Evolutionary conservation across 2,797 vertebrate genomes (phyloP).

Genomic region (Alcedo quadribrachys): DNA sequence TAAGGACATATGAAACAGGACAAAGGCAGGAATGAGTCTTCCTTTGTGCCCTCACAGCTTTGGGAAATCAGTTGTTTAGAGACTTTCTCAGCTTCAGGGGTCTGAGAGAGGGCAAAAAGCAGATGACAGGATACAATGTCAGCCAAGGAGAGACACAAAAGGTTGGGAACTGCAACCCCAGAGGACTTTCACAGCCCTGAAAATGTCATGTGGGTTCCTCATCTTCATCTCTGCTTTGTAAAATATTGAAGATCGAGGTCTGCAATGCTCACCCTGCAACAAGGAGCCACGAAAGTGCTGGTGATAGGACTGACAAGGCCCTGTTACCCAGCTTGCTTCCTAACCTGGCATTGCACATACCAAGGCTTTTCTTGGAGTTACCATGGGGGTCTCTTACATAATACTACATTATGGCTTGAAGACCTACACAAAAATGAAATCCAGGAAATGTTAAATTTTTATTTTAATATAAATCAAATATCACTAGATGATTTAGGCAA

Average conservation of each 20-base stretch:
- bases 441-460: constrained; percentile 10
- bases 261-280: not conserved
- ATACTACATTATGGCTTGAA: not conserved
- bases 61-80: constrained; percentile 42
- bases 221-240: not conserved
- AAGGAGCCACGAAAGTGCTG: not conserved
- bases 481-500: not conserved
- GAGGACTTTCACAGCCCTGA: not conserved
- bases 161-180: not conserved
- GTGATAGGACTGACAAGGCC: not conserved
- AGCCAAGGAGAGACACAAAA: constrained; percentile 34
- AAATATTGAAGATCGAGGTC: not conserved
- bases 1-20: constrained; percentile 8
- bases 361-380: not conserved
- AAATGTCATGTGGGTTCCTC: not conserved
- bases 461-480: not conserved
- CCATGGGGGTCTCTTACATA: not conserved
- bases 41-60: not conserved
- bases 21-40: not conserved
- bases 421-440: not conserved
- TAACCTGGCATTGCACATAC: not conserved
- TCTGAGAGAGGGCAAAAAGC: constrained; percentile 58
- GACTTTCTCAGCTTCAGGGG: constrained; percentile 27
- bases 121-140: constrained; percentile 17
- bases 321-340: not conserved